Conservation (phyloP, 2,113 vertebrate species). For the Hemicordylus capensis region DNA sequence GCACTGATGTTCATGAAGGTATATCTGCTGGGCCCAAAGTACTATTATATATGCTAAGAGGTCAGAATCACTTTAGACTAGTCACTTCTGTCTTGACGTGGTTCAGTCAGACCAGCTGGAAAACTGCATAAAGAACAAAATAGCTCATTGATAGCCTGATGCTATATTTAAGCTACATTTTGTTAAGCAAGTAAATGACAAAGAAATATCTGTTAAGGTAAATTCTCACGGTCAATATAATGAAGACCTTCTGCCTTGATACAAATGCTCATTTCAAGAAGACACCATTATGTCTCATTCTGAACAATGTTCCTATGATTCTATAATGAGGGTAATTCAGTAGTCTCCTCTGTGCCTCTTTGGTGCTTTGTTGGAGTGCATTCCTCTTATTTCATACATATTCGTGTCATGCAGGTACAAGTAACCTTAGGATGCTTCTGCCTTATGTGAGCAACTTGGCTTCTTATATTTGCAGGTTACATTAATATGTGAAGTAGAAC, state of each 20-base stretch:
- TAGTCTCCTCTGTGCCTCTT: background rate
- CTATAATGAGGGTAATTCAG: slow-evolving; percentile 13
- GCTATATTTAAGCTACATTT: slow-evolving; percentile 44
- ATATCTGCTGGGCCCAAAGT: background rate
- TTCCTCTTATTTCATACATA: background rate
- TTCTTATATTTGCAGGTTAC: background rate
- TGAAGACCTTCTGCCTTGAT: slow-evolving; percentile 1
- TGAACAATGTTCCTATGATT: background rate
- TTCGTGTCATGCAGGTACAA: background rate
- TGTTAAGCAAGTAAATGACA: slow-evolving; percentile 26
- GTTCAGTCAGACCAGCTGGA: slow-evolving; percentile 54
- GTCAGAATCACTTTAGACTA: slow-evolving; percentile 55
- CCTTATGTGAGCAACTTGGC: background rate
- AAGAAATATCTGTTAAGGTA: slow-evolving; percentile 31
- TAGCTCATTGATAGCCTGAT: slow-evolving; percentile 46
- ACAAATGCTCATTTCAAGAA: slow-evolving; percentile 12
- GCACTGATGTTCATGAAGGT: background rate
- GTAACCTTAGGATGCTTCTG: background rate
- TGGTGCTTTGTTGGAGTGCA: slow-evolving; percentile 2
- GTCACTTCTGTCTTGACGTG: slow-evolving; percentile 56
- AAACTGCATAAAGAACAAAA: slow-evolving; percentile 46
- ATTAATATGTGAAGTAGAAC: background rate
- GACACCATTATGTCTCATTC: slow-evolving; percentile 5
- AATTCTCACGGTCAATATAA: slow-evolving; percentile 19
- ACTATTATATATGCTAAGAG: slow-evolving; percentile 19